Percentiles rank a stretch among this genome's conserved stretches.
Conservation (phyloP, 2,888 invertebrate genomes). For the Dryomyza anilis region DNA sequence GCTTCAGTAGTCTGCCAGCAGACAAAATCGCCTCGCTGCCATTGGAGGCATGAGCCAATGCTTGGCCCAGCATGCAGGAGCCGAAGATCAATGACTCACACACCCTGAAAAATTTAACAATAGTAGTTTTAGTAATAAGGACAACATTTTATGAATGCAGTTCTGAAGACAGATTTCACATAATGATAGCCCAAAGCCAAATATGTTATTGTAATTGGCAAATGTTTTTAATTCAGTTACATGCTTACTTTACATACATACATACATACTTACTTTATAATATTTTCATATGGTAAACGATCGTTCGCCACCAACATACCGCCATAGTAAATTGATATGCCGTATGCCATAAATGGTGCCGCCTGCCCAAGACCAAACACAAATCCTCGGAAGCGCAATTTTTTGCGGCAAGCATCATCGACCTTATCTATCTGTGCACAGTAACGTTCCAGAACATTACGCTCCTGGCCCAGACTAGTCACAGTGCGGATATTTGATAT, state of each 20-base stretch:
- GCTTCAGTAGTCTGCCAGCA: constrained; percentile 70
- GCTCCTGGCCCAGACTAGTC: constrained; percentile 71
- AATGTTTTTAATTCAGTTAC: too few species aligned
- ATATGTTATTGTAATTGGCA: too few species aligned
- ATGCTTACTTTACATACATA: too few species aligned
- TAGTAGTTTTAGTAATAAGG: too few species aligned
- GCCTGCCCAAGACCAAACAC: constrained; percentile 76
- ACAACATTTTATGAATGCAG: too few species aligned
- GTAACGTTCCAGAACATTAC: constrained; percentile 67
- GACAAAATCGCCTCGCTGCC: constrained; percentile 74
- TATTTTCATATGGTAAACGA: constrained; percentile 68
- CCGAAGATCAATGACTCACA: constrained; percentile 78
- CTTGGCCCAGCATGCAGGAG: constrained; percentile 80
- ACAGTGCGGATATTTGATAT: constrained; percentile 76
- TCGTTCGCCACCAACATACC: constrained; percentile 70
- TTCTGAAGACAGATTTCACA: too few species aligned
- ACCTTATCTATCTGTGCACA: constrained; percentile 64
- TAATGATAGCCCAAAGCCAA: too few species aligned
- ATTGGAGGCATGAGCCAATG: constrained; percentile 78
- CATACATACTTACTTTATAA: constrained; percentile 74
- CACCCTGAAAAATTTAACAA: constrained; percentile 69
- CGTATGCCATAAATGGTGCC: constrained; percentile 74
- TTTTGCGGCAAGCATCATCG: constrained; percentile 63
- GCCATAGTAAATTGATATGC: constrained; percentile 74
- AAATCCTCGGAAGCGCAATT: constrained; percentile 69